Evolutionary conservation across 2,888 invertebrate genomes (phyloP), one percentile per base, ranked within the genome.

Genomic region (Lampropteryx suffumata): DNA sequence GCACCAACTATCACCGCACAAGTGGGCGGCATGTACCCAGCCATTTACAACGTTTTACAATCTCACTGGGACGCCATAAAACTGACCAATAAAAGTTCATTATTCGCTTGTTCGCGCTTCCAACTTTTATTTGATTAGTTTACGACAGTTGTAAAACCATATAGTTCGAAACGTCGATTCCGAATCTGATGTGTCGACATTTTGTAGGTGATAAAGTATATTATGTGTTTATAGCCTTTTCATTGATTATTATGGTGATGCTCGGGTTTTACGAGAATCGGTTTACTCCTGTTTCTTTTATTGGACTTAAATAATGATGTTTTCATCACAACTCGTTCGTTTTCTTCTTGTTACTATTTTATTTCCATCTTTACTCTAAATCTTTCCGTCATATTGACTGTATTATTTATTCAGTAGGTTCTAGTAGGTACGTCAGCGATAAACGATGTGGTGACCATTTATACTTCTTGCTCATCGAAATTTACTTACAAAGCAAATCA

Each of bases 81-180:
- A 82, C 82, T 90, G 91, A 90, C 91, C 91, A 90, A 90, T 91
- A 90, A 91, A 91, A 89, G 78, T 87, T 84, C 88, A 90, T 90
- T 89, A 89, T 89, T 74, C 87, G 82, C 79, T 85, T 82, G 87
- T 86, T 86, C 83, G 76, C 81, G 78, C 82, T 84, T 76, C 85
- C 80, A 87, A 87, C 86, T 88, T 85, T 80, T 79, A 84, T 83
- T 85, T 87, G 89, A 90, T 89, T 79, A 77, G 79, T 88, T 90
- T 87, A 89, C 71, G 78, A 81, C 75, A 62, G 73, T 76, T 79
- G 74, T 88, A 83, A 87, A 88, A 77, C 68, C 72, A 75, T 66
- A 66, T 66, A 67, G 65, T 61, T 64, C 55, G 58, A 40, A n/a
- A 48, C 46, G 51, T 56, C 63, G 64, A 68, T 73, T 69, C 62